Conservation (phyloP, 2,888 invertebrate genomes). For the Hirudinaria manillensis region DNA sequence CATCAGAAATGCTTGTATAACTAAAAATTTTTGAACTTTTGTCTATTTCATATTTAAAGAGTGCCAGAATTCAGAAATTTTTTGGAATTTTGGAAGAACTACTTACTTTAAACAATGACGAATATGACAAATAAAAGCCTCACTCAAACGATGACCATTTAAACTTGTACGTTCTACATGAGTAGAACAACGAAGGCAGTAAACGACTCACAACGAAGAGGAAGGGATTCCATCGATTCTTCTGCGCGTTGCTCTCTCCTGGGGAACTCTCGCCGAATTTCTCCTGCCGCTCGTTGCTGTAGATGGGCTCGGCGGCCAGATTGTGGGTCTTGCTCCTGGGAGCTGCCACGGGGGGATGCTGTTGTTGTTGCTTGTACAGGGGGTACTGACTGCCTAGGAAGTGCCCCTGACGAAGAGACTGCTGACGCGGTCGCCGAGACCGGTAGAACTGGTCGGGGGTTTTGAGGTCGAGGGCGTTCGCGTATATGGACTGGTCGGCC, state of each 20-base stretch:
- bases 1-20: no score
- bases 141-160: no score
- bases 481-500: slow-evolving; percentile 25
- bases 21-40: no score
- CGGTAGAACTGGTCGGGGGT: slow-evolving; percentile 10
- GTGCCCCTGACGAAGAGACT: not conserved
- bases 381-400: slow-evolving; percentile 2
- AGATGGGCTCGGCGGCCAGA: slow-evolving; percentile 24
- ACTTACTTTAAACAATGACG: no score
- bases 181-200: no score
- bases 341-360: slow-evolving; percentile 1
- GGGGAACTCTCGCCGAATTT: slow-evolving; percentile 13
- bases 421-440: slow-evolving; percentile 7
- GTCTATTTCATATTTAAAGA: no score
- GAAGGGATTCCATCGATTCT: slow-evolving; percentile 14
- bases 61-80: no score
- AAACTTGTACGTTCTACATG: no score
- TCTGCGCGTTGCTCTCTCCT: not conserved
- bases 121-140: no score
- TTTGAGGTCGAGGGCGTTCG: slow-evolving; percentile 26
- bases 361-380: not conserved
- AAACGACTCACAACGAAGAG: slow-evolving; percentile 15
- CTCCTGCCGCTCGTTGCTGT: slow-evolving; percentile 24
- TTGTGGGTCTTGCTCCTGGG: not conserved
- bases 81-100: no score